Conservation (phyloP, 1,140 invertebrate genomes). For the Drosophila micromelanica region DNA sequence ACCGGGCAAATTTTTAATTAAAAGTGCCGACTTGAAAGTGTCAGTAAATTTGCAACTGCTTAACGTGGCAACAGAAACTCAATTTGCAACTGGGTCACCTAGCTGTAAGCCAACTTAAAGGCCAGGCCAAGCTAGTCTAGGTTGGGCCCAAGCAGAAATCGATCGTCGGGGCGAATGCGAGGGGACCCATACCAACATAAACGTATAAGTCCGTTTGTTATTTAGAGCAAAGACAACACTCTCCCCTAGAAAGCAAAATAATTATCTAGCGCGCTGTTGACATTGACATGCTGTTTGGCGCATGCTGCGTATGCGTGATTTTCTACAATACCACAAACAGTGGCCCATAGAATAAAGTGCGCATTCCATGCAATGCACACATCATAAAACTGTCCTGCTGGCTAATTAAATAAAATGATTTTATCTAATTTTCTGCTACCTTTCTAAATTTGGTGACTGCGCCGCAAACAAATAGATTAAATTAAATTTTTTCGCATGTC, state of each 20-base stretch:
- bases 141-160: constrained; percentile 13
- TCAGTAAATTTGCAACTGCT: constrained; percentile 25
- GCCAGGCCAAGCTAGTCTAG: constrained; percentile 21
- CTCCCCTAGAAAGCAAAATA: constrained; percentile 41
- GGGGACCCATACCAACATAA: constrained; percentile 38
- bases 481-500: constrained; percentile 53
- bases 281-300: constrained; percentile 64
- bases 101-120: constrained; percentile 35
- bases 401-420: constrained; percentile 75
- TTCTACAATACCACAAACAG: constrained; percentile 30
- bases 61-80: constrained; percentile 22
- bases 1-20: constrained; percentile 53
- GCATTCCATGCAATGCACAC: constrained; percentile 6
- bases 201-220: constrained; percentile 68
- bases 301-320: constrained; percentile 72
- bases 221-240: constrained; percentile 60
- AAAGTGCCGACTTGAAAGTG: constrained; percentile 8
- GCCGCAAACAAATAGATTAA: constrained; percentile 23
- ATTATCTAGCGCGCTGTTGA: constrained; percentile 72
- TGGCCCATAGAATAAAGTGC: constrained; percentile 13
- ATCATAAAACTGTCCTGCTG: constrained; percentile 42
- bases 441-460: not conserved
- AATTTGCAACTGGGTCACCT: constrained; percentile 54
- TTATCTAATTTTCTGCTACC: constrained; percentile 53
- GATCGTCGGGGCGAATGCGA: not conserved